Conservation (phyloP, 2,797 vertebrate genomes). For the Chaunax sp. region DNA sequence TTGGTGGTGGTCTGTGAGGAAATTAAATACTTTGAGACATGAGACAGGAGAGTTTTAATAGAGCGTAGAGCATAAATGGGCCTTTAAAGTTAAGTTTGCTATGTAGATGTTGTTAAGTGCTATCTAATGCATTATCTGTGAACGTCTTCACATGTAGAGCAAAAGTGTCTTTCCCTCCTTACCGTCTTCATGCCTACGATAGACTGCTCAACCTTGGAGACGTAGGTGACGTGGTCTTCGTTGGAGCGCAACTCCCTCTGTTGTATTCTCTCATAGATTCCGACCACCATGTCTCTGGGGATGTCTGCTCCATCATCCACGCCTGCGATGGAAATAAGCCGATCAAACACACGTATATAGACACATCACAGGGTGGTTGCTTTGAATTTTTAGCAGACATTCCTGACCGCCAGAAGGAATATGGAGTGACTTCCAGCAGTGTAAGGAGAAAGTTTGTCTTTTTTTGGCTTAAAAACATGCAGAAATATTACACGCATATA, state of each 20-base stretch:
- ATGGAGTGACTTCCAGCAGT: neutral
- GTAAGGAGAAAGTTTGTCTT: neutral
- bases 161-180: slow-evolving; percentile 56
- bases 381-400: slow-evolving; percentile 12
- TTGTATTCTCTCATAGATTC: slow-evolving; percentile 98
- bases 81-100: no score
- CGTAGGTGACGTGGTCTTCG: slow-evolving; percentile 98
- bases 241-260: slow-evolving; percentile 96
- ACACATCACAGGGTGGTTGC: neutral
- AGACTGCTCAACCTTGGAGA: slow-evolving; percentile 97
- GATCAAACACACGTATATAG: slow-evolving; percentile 2
- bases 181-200: slow-evolving; percentile 97
- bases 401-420: slow-evolving; percentile 6
- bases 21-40: no score
- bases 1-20: no score
- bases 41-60: no score
- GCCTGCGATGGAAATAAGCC: slow-evolving; percentile 76
- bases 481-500: neutral
- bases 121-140: no score
- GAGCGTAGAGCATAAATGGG: no score
- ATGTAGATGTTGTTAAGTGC: no score
- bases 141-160: no score
- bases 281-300: slow-evolving; percentile 96
- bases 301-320: slow-evolving; percentile 98
- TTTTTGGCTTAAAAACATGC: neutral